These are phyloP conservation scores for Hemiprocne comata DNA, from an alignment of 2,113 vertebrate genomes.

Conservation along the genomic window DNA sequence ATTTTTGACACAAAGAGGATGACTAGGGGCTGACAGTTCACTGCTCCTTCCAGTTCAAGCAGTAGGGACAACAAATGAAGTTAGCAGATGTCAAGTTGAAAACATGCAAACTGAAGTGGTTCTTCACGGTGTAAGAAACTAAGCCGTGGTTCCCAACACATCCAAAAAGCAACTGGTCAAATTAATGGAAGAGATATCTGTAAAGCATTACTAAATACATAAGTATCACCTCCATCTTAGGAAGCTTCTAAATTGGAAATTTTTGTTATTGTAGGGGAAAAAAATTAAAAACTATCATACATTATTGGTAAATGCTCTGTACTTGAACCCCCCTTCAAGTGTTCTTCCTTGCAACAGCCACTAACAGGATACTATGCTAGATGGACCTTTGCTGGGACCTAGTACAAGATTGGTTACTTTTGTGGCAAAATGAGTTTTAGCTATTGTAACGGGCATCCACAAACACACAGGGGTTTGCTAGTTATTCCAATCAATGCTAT, in stretches of 20 bases:
- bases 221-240: neutral
- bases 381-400: neutral
- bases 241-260: neutral
- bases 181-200: neutral
- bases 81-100: neutral
- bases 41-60: neutral
- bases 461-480: too few relatives aligned
- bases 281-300: neutral
- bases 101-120: neutral
- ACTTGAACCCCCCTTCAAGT: neutral
- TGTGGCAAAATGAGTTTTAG: too few relatives aligned
- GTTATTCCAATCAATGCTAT: too few relatives aligned
- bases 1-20: neutral
- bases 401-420: neutral
- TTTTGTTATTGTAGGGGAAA: too few relatives aligned
- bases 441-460: too few relatives aligned
- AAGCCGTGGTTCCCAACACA: neutral
- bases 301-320: neutral
- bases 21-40: neutral
- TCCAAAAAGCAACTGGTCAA: neutral
- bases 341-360: neutral
- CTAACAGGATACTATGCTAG: neutral
- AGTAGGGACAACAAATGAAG: neutral
- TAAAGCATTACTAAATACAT: neutral
- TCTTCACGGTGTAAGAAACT: neutral